Conservation (phyloP, 2,797 vertebrate genomes). For the Megalops cyprinoides region DNA sequence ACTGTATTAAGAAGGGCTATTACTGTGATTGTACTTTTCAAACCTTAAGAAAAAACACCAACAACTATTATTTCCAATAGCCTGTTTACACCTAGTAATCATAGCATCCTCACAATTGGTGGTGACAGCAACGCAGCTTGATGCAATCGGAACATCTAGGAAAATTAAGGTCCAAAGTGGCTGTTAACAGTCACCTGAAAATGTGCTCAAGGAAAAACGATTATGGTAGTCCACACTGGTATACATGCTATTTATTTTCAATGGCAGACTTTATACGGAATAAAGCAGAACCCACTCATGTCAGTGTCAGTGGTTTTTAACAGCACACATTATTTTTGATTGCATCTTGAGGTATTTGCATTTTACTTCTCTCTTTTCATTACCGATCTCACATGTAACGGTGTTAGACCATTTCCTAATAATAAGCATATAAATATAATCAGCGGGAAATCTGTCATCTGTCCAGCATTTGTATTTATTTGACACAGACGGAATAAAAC, state of each 20-base stretch:
- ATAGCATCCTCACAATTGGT: neutral
- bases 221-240: slow-evolving; percentile 25
- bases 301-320: slow-evolving; percentile 23
- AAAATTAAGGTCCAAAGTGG: neutral
- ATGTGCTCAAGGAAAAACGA: neutral
- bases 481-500: neutral
- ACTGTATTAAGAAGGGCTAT: neutral
- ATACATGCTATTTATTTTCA: slow-evolving; percentile 26
- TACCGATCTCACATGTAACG: neutral
- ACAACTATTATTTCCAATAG: slow-evolving; percentile 20
- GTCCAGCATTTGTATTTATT: neutral
- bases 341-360: slow-evolving; percentile 4
- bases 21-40: slow-evolving; percentile 23
- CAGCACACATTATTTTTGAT: slow-evolving; percentile 26
- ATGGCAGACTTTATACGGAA: slow-evolving; percentile 18
- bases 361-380: slow-evolving; percentile 12
- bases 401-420: slow-evolving; percentile 22
- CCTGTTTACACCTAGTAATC: slow-evolving; percentile 4
- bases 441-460: slow-evolving; percentile 2
- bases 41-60: slow-evolving; percentile 1
- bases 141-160: neutral
- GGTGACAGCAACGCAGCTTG: neutral
- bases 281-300: neutral
- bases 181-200: slow-evolving; percentile 20
- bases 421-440: slow-evolving; percentile 20